Evolutionary conservation across 2,888 invertebrate genomes (phyloP), one percentile per base, ranked within the genome.

Genomic region (Dendrolimus houi): DNA sequence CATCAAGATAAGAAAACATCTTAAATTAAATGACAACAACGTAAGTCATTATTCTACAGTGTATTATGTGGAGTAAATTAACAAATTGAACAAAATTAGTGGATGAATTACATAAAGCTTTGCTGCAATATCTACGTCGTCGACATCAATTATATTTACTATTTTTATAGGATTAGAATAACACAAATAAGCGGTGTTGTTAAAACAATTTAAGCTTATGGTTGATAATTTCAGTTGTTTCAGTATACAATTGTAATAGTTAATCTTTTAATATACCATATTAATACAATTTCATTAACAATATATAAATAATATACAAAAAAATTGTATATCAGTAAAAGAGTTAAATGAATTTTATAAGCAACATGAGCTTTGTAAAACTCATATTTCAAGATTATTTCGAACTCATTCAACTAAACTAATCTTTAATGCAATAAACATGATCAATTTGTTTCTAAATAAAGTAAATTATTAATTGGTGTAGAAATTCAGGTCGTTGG

Each of bases 51-150:
- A 8, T 47, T 47, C 12, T 47, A 62, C 65, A 78, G 82, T 85
- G 86, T 86, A 79, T 77, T 76, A 77, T 85, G 84, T 87, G 77
- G 76, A 82, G 84, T 85, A 83, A 77, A 72, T 72, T 29, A 67
- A 71, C 65, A 75, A 66, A 68, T 70, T 71, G 67, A 77, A 75
- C 69, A 69, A 29, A 77, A 87, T 88, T 86, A 88, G 87, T 87
- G 76, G 66, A 85, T 89, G 87, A 85, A 77, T 72, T 75, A 79
- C 67, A 87, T 10, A 47, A 47, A 87, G 87, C 85, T 74, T 74
- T 75, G 82, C 86, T 86, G 86, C 86, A 84, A 86, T 78, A 77
- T 82, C 83, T 86, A 87, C 83, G 77, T 79, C 76, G 73, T 71
- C 73, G 68, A 72, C 67, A 72, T 64, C 69, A 67, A 73, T 71